These are phyloP conservation scores for Melanaphis sacchari DNA, from an alignment of 1,140 invertebrate species.

Conservation along the genomic window DNA sequence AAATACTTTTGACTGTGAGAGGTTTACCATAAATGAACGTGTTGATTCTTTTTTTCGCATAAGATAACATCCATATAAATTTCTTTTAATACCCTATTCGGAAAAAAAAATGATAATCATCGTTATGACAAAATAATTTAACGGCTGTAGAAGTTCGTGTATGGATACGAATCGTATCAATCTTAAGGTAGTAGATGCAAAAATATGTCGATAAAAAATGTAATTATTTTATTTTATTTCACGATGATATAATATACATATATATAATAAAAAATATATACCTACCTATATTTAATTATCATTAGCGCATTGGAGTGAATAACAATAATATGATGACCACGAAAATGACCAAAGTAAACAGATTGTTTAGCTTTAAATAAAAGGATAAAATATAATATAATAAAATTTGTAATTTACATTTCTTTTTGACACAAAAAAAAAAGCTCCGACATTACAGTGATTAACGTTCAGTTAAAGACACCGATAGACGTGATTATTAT, in stretches of 20 bases:
- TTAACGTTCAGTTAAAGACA: not conserved
- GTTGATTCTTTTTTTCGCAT: too few species aligned
- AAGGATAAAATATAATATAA: not conserved
- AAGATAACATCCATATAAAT: too few species aligned
- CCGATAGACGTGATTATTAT: not conserved
- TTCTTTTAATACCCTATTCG: too few species aligned
- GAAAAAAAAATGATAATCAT: not conserved
- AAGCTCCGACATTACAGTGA: not conserved
- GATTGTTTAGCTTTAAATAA: not conserved
- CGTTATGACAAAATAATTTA: not conserved
- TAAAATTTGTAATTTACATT: not conserved
- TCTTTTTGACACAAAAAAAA: not conserved
- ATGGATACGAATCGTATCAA: not conserved
- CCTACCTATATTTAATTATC: too few species aligned
- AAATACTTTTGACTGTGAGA: too few species aligned
- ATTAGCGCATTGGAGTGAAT: not conserved
- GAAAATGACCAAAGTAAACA: not conserved
- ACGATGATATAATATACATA: too few species aligned
- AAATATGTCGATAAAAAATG: not conserved
- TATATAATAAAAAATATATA: too few species aligned
- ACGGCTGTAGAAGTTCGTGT: not conserved
- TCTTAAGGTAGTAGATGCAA: too few species aligned
- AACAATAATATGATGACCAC: not conserved
- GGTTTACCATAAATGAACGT: too few species aligned
- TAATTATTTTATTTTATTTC: not conserved